These are phyloP conservation scores for Aurelia aurita DNA, from an alignment of 30 jellyfish, hydroid and myxozoan species.

Conservation along the genomic window DNA sequence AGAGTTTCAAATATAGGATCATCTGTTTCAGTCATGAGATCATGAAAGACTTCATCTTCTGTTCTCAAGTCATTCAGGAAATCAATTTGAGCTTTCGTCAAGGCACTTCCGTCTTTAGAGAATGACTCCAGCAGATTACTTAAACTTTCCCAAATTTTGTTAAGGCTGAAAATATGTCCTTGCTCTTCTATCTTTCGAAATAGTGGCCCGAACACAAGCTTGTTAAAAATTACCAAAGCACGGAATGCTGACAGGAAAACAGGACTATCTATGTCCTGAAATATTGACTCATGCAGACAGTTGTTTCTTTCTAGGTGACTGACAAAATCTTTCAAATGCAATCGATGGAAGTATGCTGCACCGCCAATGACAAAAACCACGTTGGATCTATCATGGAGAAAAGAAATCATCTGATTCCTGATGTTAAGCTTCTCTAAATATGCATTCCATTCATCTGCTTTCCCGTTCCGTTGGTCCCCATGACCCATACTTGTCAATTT, in stretches of 20 bases:
- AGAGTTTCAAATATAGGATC: too few species aligned
- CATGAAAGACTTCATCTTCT: too few species aligned
- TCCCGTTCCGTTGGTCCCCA: slow-evolving; percentile 66
- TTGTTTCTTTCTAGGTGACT: too few species aligned
- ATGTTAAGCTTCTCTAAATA: slow-evolving; percentile 2
- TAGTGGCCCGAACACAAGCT: slow-evolving; percentile 55
- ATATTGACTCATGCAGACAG: not conserved
- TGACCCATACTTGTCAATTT: not conserved
- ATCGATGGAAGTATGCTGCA: too few species aligned
- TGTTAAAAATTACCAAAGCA: slow-evolving; percentile 58
- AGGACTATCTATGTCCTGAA: slow-evolving; percentile 22
- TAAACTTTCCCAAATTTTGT: slow-evolving; percentile 11
- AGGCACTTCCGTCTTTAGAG: slow-evolving; percentile 7
- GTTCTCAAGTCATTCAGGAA: too few species aligned
- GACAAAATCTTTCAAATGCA: too few species aligned
- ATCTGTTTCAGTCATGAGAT: too few species aligned
- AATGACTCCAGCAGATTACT: not conserved
- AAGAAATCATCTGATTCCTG: not conserved
- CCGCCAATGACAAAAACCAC: too few species aligned
- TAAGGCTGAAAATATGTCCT: slow-evolving; percentile 40
- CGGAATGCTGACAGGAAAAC: slow-evolving; percentile 35
- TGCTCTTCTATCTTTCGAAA: slow-evolving; percentile 43
- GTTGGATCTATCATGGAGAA: too few species aligned
- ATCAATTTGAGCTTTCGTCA: not conserved
- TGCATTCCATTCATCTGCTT: slow-evolving; percentile 61